A percentile compares a stretch with the other conserved stretches of the same genome.
Conservation (phyloP, 2,888 invertebrate genomes). For the Caenorhabditis sp. region DNA sequence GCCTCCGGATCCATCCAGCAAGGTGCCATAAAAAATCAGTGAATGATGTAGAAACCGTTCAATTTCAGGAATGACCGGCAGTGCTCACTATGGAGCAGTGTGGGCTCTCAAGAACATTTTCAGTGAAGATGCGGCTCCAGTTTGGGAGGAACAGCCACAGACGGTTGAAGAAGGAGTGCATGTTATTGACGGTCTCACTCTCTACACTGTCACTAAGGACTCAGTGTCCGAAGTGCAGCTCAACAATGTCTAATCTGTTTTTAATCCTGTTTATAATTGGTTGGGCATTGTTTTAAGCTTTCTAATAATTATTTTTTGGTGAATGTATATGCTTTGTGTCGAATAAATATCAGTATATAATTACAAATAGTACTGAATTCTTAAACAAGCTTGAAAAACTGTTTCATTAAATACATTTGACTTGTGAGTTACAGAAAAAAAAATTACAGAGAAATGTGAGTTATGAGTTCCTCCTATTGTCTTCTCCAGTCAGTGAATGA, state of each 20-base stretch:
- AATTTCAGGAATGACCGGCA: conserved; percentile 63
- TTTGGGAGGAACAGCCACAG: conserved; percentile 42
- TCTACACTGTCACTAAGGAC: conserved; percentile 51
- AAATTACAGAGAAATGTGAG: too few relatives aligned
- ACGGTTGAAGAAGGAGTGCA: conserved; percentile 38
- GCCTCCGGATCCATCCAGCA: conserved; percentile 37
- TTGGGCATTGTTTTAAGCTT: too few relatives aligned
- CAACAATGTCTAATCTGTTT: conserved; percentile 28
- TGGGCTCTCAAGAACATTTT: conserved; percentile 61
- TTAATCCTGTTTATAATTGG: neutral
- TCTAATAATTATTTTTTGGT: too few relatives aligned
- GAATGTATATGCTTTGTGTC: too few relatives aligned
- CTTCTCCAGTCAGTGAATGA: conserved; percentile 50
- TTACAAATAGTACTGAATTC: too few relatives aligned
- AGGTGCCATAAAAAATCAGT: neutral
- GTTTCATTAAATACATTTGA: too few relatives aligned
- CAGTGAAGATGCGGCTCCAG: conserved; percentile 4
- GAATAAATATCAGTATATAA: too few relatives aligned
- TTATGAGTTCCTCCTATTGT: conserved; percentile 47
- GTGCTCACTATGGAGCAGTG: conserved; percentile 58
- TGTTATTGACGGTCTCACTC: conserved; percentile 27
- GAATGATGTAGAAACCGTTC: neutral
- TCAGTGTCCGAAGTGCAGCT: conserved; percentile 22
- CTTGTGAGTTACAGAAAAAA: too few relatives aligned
- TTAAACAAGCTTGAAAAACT: too few relatives aligned